Evolutionary conservation across 2,888 invertebrate species (phyloP), one percentile per base, ranked within the genome.

Genomic region (Caenorhabditis angaria): DNA sequence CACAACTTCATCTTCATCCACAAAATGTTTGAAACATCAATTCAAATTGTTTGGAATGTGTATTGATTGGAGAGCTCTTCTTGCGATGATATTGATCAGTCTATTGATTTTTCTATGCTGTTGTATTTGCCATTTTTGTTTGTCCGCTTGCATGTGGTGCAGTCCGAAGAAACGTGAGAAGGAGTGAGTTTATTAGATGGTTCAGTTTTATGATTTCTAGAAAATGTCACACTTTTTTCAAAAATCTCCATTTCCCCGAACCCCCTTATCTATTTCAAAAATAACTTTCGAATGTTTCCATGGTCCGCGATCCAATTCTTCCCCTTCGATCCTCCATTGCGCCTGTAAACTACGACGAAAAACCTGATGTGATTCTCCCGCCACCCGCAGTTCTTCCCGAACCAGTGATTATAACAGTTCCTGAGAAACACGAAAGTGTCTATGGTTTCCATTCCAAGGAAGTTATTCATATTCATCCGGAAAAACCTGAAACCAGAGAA

Each of bases 391-490:
- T 72, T 28, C 63, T 59, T 25, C 72, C 72, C 0, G 72, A 72
- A n/a, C 72, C 72, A 66, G 70, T 75, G 6, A 65, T 67, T 41
- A 63, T 75, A 14, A 63, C 75, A 0, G 70, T 75, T 6, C 75
- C 75, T 1, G 75, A 75, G n/a, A 66, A 59, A 35, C 67, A 70
- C 35, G 75, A 75, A 48, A 61, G 64, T 2, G 75, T 75, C 8
- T 75, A 70, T 27, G 75, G 75, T 24, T 75, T 70, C 59, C 75
- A 75, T 29, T 67, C 75, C 4, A 75, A 67, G 28, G 78, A 78
- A 41, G 65, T 78, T 28, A 69, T 66, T 18, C 62, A 76, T n/a
- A 10, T 78, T 22, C 58, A 68, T 35, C 69, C 71, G 3, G 70
- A 76, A 18, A 70, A 58, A 32, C 65, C 70, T 14, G n/a, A 12